Base-by-base conservation (phyloP, 1,140 invertebrate species). In the Nylanderia fulva region DNA sequence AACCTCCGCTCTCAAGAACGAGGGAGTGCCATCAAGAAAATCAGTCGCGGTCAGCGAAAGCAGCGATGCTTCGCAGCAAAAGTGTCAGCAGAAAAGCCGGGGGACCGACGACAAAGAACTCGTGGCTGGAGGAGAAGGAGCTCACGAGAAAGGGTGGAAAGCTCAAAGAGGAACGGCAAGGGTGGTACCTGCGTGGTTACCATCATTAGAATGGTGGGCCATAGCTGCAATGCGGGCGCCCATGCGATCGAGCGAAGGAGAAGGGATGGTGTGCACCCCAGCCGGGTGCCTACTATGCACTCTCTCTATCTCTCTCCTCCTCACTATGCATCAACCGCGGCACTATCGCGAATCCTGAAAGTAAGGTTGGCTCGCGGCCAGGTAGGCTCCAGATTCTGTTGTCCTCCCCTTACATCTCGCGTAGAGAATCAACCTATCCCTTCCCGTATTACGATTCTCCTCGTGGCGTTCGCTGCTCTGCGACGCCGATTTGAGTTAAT, bases 161-260 rank as follows among this genome's bases (percentile, higher is more conserved):
- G 42, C 56, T 45, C 13, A 24, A 75, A 39, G 58, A 79, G 76
- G 29, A 39, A 66, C 56, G 60, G 24, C 18, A 74, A 45, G 77
- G 88, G 87, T 91, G 86, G 88, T 92, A 91, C 90, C 91, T 92
- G 91, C 88, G 88, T 94, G 91, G 89, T 92, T 92, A 88, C 90
- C 91, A 93, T 93, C 91, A 93, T 92, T 93, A 93, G 91, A 87
- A 92, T 92, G 91, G 91, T 92, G 91, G 90, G 90, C 91, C 90
- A 88, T 91, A 93, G 90, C 92, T 94, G 93, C 93, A 94, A 93
- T 94, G 93, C 93, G 92, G 93, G 90, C 87, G 90, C 85, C 90
- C 84, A 93, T 94, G 89, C 91, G 89, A 90, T 88, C 72, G 64
- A 87, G 84, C 88, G 85, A 90, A 84, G 90, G 87, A 48, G 45